Conservation (phyloP, 2,797 vertebrate species). For the Brotula barbata region DNA sequence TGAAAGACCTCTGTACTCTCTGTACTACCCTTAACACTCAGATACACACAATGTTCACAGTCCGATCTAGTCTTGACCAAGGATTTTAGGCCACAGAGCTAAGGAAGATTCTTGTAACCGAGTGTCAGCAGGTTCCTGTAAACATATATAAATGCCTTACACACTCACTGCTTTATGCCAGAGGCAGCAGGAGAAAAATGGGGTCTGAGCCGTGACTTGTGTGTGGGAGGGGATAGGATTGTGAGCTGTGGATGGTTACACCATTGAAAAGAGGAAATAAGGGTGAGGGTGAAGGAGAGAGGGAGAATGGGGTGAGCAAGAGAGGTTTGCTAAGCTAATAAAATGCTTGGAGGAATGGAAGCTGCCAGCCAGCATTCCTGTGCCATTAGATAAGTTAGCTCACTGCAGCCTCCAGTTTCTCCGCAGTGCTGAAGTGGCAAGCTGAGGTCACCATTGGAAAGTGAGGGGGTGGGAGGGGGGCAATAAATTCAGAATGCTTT, state of each 20-base stretch:
- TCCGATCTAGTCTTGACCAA: slow-evolving; percentile 36
- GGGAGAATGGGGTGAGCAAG: slow-evolving; percentile 65
- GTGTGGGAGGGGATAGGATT: slow-evolving; percentile 52
- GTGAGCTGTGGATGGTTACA: slow-evolving; percentile 60
- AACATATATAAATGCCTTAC: slow-evolving; percentile 68
- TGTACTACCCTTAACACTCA: slow-evolving; percentile 7
- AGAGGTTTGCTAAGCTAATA: slow-evolving; percentile 78
- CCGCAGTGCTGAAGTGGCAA: slow-evolving; percentile 79
- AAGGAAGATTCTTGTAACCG: slow-evolving; percentile 51
- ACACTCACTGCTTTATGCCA: slow-evolving; percentile 55
- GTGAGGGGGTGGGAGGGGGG: slow-evolving; percentile 38
- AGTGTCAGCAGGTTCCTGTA: slow-evolving; percentile 71
- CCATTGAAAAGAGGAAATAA: slow-evolving; percentile 71
- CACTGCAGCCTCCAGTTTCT: slow-evolving; percentile 76
- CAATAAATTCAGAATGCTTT: slow-evolving; percentile 61
- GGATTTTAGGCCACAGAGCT: slow-evolving; percentile 45
- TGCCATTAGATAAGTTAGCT: slow-evolving; percentile 80
- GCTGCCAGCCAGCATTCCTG: slow-evolving; percentile 81
- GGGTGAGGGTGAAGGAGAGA: slow-evolving; percentile 62
- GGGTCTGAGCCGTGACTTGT: slow-evolving; percentile 64
- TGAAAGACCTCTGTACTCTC: slow-evolving; percentile 63
- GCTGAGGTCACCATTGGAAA: slow-evolving; percentile 72
- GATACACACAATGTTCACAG: slow-evolving; percentile 42
- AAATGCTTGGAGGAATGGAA: slow-evolving; percentile 74
- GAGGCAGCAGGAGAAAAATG: slow-evolving; percentile 63